These are phyloP conservation scores for Anoplophora glabripennis DNA, from an alignment of 1,140 invertebrate species.

Conservation along the genomic window DNA sequence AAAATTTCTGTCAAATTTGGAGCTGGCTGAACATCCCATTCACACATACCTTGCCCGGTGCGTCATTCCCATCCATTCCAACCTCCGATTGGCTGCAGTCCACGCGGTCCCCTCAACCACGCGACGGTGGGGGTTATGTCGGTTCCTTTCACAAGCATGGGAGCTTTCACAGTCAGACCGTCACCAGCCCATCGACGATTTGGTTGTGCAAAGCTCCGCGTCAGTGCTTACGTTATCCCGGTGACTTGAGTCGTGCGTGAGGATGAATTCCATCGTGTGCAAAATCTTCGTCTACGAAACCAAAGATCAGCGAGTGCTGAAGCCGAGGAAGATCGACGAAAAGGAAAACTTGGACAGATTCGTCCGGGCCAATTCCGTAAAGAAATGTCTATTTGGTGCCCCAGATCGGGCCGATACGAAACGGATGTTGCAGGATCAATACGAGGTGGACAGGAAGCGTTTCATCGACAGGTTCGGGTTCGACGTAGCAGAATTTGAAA, in stretches of 20 bases:
- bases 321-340: slow-evolving; percentile 13
- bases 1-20: no score
- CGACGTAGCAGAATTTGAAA: slow-evolving; percentile 29
- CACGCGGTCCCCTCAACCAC: background rate
- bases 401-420: slow-evolving; percentile 25
- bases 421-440: slow-evolving; percentile 32
- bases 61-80: background rate
- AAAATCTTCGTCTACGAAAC: slow-evolving; percentile 23
- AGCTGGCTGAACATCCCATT: no score
- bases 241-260: background rate
- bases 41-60: background rate
- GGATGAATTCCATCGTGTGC: slow-evolving; percentile 21
- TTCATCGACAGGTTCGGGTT: slow-evolving; percentile 31
- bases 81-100: background rate
- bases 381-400: slow-evolving; percentile 34
- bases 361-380: slow-evolving; percentile 4
- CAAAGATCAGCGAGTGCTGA: slow-evolving; percentile 15
- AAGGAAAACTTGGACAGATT: slow-evolving; percentile 10
- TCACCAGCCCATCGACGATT: no score
- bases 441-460: slow-evolving; percentile 23
- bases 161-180: background rate
- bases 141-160: background rate
- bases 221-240: background rate
- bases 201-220: background rate
- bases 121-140: background rate